Evolutionary conservation across 1,140 invertebrate species (phyloP).

Genomic region (Physella acuta): DNA sequence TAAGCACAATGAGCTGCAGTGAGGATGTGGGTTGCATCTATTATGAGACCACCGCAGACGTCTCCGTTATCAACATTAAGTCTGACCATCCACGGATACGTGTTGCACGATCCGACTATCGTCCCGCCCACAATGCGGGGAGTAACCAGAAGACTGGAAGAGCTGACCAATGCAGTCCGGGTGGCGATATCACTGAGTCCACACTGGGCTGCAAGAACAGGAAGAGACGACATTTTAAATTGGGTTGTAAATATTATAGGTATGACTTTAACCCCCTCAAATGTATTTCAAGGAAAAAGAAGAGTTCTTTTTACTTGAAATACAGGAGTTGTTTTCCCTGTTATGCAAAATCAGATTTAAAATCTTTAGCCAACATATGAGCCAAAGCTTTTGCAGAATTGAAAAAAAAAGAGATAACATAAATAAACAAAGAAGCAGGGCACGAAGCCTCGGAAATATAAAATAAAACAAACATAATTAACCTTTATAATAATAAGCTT

Average conservation of each 20-base stretch:
- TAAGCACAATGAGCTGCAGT: constrained; percentile 17
- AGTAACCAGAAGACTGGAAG: background rate
- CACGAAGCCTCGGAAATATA: no score
- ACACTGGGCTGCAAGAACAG: constrained; percentile 1
- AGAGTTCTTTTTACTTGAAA: background rate
- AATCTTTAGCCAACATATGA: background rate
- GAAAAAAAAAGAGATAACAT: no score
- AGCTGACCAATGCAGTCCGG: background rate
- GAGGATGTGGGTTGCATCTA: constrained; percentile 16
- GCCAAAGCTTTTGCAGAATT: no score
- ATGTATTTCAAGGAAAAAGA: background rate
- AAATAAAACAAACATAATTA: no score
- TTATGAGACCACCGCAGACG: constrained; percentile 3
- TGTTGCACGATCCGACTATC: background rate
- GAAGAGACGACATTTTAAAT: no score
- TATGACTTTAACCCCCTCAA: no score
- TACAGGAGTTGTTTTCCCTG: background rate
- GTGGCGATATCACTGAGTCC: constrained; percentile 18
- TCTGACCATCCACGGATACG: constrained; percentile 17
- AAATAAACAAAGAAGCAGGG: no score
- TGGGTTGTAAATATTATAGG: no score
- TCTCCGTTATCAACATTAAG: background rate
- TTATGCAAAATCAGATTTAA: background rate
- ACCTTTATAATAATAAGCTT: no score
- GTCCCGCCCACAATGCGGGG: constrained; percentile 5